These are phyloP conservation scores for Drosophila sulfurigaster DNA, from an alignment of 1,140 invertebrate genomes.

Conservation along the genomic window DNA sequence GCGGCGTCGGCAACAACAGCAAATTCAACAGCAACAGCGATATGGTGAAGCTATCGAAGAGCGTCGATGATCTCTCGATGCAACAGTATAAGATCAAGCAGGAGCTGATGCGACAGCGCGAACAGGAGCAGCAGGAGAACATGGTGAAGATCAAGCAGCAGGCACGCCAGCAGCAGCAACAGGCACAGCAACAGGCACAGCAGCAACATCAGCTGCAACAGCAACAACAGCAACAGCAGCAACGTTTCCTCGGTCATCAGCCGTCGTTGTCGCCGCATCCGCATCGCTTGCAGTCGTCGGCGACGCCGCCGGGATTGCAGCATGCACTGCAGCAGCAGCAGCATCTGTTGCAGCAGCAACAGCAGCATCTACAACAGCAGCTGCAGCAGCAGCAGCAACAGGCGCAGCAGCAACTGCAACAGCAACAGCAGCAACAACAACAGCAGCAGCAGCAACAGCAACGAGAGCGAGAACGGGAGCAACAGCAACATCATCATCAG, in stretches of 20 bases:
- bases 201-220: slow-evolving; percentile 67
- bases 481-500: slow-evolving; percentile 73
- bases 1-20: slow-evolving; percentile 25
- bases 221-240: slow-evolving; percentile 65
- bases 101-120: slow-evolving; percentile 71
- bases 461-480: slow-evolving; percentile 64
- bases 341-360: slow-evolving; percentile 65
- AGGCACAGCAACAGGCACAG: slow-evolving; percentile 73
- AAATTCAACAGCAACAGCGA: slow-evolving; percentile 79
- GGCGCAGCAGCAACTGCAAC: slow-evolving; percentile 53
- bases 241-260: slow-evolving; percentile 64
- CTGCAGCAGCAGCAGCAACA: slow-evolving; percentile 54
- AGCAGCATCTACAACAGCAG: slow-evolving; percentile 58
- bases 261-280: slow-evolving; percentile 70
- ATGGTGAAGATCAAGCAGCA: slow-evolving; percentile 80
- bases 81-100: slow-evolving; percentile 76
- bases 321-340: slow-evolving; percentile 75
- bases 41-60: slow-evolving; percentile 79
- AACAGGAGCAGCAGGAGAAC: slow-evolving; percentile 79
- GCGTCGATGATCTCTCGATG: slow-evolving; percentile 79
- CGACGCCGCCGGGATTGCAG: slow-evolving; percentile 71
- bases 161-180: slow-evolving; percentile 73
- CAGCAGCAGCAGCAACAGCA: slow-evolving; percentile 60
- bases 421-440: slow-evolving; percentile 37
- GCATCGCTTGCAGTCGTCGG: slow-evolving; percentile 64